phyloP scores from a whole-genome alignment of 2,113 vertebrate genomes.

The Chrysochloris asiatica region DNA sequence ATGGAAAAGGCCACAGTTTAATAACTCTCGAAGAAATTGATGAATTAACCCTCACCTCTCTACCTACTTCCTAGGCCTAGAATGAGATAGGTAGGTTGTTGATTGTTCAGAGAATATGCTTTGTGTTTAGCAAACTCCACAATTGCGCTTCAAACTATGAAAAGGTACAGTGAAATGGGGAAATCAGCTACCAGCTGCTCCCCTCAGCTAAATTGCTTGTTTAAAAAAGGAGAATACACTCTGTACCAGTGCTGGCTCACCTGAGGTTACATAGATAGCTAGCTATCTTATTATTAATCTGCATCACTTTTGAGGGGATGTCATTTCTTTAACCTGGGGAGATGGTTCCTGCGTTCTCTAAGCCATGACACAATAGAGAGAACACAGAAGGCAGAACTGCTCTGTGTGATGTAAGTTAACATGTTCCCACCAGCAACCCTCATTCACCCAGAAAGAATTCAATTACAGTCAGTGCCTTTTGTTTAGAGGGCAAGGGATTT shows the following conservation, averaged over 20 bases:
- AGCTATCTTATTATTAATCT: neutral
- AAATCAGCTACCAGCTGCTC: neutral
- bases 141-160: neutral
- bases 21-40: neutral
- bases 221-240: neutral
- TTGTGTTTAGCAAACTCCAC: neutral
- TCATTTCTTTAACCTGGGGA: neutral
- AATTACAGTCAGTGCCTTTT: neutral
- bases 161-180: neutral
- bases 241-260: neutral
- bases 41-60: neutral
- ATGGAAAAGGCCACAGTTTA: neutral
- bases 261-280: neutral
- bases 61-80: neutral
- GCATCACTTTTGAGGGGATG: neutral
- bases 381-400: neutral
- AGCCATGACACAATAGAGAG: neutral
- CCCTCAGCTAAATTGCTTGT: neutral
- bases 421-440: neutral
- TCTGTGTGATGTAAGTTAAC: neutral
- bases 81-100: neutral
- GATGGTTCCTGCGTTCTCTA: neutral
- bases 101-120: neutral
- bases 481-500: neutral
- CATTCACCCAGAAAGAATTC: slow-evolving; percentile 20